phyloP scores from a whole-genome alignment of 2,113 vertebrate species.

The Saccopteryx bilineata region DNA sequence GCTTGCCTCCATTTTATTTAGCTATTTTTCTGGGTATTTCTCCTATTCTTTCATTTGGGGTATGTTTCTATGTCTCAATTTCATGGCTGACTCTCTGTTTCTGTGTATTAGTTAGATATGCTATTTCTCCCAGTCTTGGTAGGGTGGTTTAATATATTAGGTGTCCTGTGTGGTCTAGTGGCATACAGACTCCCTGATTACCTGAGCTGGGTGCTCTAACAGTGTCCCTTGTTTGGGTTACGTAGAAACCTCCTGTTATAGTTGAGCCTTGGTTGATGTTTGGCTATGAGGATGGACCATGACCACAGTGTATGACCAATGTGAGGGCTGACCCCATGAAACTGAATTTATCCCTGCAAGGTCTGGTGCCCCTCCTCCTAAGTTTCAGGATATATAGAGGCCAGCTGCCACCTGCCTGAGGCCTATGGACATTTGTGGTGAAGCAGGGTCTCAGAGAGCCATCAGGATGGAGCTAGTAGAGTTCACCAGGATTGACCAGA shows the following conservation, averaged over 20 bases:
- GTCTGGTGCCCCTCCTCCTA: neutral
- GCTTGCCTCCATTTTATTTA: neutral
- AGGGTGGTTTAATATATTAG: neutral
- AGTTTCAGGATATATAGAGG: too few species aligned
- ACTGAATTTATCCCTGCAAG: neutral
- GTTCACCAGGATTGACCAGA: neutral
- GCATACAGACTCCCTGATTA: neutral
- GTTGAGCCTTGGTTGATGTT: neutral
- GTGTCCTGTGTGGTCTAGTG: neutral
- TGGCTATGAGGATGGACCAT: neutral
- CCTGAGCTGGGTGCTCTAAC: neutral
- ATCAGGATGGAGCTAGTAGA: neutral
- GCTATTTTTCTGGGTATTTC: neutral
- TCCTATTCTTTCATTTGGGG: neutral
- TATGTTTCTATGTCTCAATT: too few species aligned
- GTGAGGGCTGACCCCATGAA: neutral
- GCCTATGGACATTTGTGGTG: too few species aligned
- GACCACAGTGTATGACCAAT: neutral
- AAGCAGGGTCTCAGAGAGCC: neutral
- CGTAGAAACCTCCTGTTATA: neutral
- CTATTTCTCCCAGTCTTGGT: neutral
- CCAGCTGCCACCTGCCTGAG: too few species aligned
- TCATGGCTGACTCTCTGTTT: too few species aligned
- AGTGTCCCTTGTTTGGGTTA: neutral
- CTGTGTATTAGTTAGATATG: neutral